Base-by-base conservation (phyloP, 1,140 invertebrate genomes). In the Macrotrachela quadricornifera region DNA sequence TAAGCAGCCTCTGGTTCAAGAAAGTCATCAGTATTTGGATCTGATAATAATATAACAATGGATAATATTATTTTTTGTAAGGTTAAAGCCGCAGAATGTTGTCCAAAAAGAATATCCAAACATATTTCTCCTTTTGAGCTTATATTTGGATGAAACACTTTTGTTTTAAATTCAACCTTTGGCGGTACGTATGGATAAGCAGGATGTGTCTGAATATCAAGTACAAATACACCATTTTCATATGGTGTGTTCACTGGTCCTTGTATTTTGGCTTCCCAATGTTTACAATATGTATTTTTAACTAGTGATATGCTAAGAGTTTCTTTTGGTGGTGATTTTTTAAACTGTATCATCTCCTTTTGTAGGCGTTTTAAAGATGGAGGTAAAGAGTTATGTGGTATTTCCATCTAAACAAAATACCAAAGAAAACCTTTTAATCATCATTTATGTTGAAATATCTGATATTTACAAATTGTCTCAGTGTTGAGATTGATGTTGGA, bases 1-100 rank as follows among this genome's bases (percentile, higher is more conserved):
- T 86, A 90, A 39, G 90, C 90, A 74, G 96, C 95, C 69, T 85
- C 92, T 53, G 88, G 88, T 41, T 95, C 91, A 61, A 96, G 71
- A 8, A 90, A 90, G 77, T 96, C 90, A 42, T 55, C 42, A 14
- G 48, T 48, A 50, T 55, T 55, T 16, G 48, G 45, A 46, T 55
- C 54, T n/a, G 41, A 40, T 39, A 55, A 39, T 30, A 55, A 38
- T 11, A 48, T 50, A 15, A 37, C 39, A 47, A 55, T 55, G 9
- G 54, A 55, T 14, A 55, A 39, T 45, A 55, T 18, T 12, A 50
- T 48, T 62, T 71, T 71, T 15, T 62, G 63, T 49, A 71, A 63
- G 21, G 69, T 70, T 47, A 70, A 56, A 30, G 68, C 67, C 13
- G 69, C 68, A 42, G 62, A 64, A 68, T 68, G 70, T 55, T 69